phyloP scores from a whole-genome alignment of 2,113 vertebrate species.

The Trichomycterus rosablanca region DNA sequence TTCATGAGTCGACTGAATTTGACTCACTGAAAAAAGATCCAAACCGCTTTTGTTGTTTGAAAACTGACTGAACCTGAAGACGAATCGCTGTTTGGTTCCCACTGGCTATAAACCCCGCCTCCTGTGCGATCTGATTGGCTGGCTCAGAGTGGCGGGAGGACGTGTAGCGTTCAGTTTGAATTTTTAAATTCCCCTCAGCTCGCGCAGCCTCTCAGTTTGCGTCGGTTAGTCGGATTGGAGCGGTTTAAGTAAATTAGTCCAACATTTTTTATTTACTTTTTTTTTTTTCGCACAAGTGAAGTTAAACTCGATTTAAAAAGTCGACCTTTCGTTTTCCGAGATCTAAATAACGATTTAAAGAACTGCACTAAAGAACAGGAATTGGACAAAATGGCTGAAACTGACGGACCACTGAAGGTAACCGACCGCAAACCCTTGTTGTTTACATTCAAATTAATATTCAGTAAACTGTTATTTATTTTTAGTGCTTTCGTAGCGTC shows the following conservation, averaged over 20 bases:
- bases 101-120: not conserved
- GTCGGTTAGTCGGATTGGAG: not conserved
- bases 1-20: no score
- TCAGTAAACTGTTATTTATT: not conserved
- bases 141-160: slow-evolving; percentile 1
- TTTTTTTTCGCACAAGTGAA: no score
- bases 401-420: slow-evolving; percentile 65
- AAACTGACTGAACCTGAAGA: no score
- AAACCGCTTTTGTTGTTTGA: no score
- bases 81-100: no score
- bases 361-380: not conserved
- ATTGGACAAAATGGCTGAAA: slow-evolving; percentile 47
- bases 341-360: not conserved
- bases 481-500: not conserved
- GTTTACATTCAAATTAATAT: no score
- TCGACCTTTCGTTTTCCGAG: no score
- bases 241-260: no score
- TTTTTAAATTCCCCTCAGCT: no score
- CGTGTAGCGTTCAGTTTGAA: not conserved
- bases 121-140: not conserved
- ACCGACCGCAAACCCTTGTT: not conserved
- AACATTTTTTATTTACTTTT: no score
- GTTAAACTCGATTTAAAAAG: no score
- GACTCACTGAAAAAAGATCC: no score
- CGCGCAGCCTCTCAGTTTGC: not conserved